phyloP scores from a whole-genome alignment of 1,140 invertebrate genomes.

The Ostrea denselamellosa region DNA sequence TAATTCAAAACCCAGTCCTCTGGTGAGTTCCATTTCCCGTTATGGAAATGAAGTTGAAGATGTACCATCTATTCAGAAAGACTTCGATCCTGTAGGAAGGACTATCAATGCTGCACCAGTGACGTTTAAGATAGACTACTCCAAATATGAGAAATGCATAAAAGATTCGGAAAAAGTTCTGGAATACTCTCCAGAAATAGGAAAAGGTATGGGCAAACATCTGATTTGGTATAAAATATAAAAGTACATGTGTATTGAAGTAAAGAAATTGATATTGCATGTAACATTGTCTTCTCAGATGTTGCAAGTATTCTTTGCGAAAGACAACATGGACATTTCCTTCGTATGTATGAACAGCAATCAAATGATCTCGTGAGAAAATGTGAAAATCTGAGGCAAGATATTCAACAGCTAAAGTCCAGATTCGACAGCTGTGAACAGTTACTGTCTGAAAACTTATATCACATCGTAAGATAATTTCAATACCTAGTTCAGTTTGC shows the following conservation, averaged over 20 bases:
- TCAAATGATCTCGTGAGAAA: conserved; percentile 22
- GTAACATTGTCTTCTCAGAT: neutral
- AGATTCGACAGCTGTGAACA: conserved; percentile 11
- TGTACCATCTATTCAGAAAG: neutral
- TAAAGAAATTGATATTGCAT: neutral
- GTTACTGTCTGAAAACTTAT: neutral
- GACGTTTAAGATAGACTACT: neutral
- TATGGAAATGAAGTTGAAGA: conserved; percentile 16
- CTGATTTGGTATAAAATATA: neutral
- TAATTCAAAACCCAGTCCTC: neutral
- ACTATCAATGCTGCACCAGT: neutral
- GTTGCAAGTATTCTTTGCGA: conserved; percentile 9
- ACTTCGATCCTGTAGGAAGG: neutral
- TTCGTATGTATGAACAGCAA: neutral
- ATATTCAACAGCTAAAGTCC: neutral
- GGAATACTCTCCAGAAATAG: neutral
- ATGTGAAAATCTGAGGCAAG: neutral
- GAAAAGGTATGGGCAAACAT: conserved; percentile 2
- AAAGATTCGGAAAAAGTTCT: neutral
- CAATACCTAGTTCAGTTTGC: neutral
- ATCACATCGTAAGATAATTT: neutral
- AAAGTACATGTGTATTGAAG: neutral
- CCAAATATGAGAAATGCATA: conserved; percentile 21
- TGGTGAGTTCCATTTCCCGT: neutral
- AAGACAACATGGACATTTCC: conserved; percentile 11